Base-by-base conservation (phyloP, 2,888 invertebrate species). In the Oxytorus armatus region DNA sequence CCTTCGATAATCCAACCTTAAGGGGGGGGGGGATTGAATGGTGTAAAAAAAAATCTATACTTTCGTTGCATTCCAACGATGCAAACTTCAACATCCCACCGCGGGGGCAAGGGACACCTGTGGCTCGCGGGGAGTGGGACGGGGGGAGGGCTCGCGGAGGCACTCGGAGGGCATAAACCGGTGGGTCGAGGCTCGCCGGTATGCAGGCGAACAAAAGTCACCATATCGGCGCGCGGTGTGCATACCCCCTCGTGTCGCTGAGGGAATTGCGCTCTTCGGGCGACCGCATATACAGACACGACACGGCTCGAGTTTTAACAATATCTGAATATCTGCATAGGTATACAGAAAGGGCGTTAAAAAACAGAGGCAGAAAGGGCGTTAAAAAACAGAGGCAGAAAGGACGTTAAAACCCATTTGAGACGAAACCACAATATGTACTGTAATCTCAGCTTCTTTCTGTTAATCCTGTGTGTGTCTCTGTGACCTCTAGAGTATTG, bases 31-130 rank as follows among this genome's bases (percentile, higher is more conserved):
- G n/a, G n/a, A n/a, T n/a, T n/a, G n/a, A n/a, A n/a, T n/a, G n/a
- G n/a, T n/a, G n/a, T n/a, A n/a, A n/a, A n/a, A n/a, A n/a, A n/a
- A n/a, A n/a, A n/a, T 3, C 18, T 66, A 70, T 70, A 53, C 53
- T 63, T 55, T 55, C 7, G 11, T 51, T 29, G 14, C 36, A 23
- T 18, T 1, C n/a, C n/a, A n/a, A n/a, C n/a, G n/a, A n/a, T n/a
- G n/a, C n/a, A n/a, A n/a, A n/a, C n/a, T n/a, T n/a, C n/a, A n/a
- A n/a, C n/a, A n/a, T n/a, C n/a, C n/a, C 51, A 53, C 49, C 11
- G 49, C 72, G 72, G 55, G 53, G 49, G 49, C 55, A n/a, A n/a
- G n/a, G n/a, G 65, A 77, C 77, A 77, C 77, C 77, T 77, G 77
- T 72, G 77, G 77, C 63, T 65, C 65, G 33, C 21, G 36, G 66